Conservation (phyloP, 1,140 invertebrate species). For the Coenobita brevimanus region DNA sequence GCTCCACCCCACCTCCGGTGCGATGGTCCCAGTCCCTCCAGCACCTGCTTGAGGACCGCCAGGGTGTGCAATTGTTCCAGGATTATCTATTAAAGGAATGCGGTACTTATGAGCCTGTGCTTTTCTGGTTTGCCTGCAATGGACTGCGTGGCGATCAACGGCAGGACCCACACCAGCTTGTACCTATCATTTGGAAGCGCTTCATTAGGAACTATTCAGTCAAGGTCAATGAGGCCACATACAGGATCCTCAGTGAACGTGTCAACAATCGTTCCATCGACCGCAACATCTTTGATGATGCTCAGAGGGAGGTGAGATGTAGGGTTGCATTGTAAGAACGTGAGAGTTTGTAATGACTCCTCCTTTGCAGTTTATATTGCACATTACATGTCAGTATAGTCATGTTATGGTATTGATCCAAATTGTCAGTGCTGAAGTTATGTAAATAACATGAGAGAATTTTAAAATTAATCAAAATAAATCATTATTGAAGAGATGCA, state of each 20-base stretch:
- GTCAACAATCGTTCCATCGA: conserved; percentile 52
- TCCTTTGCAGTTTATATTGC: no score
- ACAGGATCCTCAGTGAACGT: conserved; percentile 54
- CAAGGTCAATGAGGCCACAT: conserved; percentile 48
- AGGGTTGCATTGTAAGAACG: background rate
- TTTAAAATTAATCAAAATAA: no score
- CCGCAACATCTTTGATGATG: conserved; percentile 56
- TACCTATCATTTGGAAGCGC: conserved; percentile 51
- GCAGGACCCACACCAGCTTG: conserved; percentile 48
- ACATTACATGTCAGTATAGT: no score
- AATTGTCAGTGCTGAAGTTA: no score
- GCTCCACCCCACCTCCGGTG: conserved; percentile 43
- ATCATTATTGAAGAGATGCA: no score
- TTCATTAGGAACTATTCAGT: conserved; percentile 49
- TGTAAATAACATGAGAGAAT: no score
- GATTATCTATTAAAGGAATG: conserved; percentile 52
- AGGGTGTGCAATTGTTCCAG: conserved; percentile 50
- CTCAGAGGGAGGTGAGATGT: conserved; percentile 43
- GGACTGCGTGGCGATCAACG: conserved; percentile 28
- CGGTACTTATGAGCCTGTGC: conserved; percentile 42
- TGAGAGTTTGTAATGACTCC: no score
- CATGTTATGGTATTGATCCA: no score
- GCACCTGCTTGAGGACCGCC: conserved; percentile 43
- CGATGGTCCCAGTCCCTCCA: conserved; percentile 49
- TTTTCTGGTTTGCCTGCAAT: conserved; percentile 60